A percentile compares a stretch with the other conserved stretches of the same genome.
Conservation (phyloP, 2,797 vertebrate genomes). For the Nyctalus aviator region DNA sequence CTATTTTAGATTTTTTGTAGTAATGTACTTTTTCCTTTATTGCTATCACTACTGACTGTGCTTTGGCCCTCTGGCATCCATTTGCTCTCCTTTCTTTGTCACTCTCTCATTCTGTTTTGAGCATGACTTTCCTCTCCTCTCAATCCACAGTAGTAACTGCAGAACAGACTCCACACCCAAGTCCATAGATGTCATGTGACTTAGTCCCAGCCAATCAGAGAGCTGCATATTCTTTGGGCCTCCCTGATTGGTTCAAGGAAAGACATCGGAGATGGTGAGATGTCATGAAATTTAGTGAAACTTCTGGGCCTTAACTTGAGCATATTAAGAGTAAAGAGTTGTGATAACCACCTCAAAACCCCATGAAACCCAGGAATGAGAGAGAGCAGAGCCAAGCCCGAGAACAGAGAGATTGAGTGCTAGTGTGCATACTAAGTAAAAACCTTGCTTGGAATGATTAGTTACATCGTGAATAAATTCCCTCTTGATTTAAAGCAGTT, state of each 20-base stretch:
- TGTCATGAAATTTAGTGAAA: neutral
- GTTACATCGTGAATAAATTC: neutral
- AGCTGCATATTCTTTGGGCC: neutral
- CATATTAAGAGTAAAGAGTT: neutral
- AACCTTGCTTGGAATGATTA: neutral
- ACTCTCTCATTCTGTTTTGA: neutral
- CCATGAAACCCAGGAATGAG: neutral
- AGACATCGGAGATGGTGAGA: neutral
- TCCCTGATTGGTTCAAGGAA: neutral
- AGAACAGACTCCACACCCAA: neutral
- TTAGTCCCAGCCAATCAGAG: neutral
- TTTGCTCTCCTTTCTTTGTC: neutral
- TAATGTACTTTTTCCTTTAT: neutral
- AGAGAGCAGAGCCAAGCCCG: neutral
- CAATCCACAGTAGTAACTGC: neutral
- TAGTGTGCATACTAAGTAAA: constrained; percentile 8
- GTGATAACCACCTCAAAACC: neutral
- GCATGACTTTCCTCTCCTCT: neutral
- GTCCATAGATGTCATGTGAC: neutral
- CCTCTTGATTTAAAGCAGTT: neutral
- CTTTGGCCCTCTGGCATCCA: neutral
- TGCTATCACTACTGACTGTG: neutral
- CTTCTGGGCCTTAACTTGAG: constrained; percentile 1
- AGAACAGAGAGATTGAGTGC: neutral
- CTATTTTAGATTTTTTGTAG: neutral